Conservation (phyloP, 2,888 invertebrate species). For the Gymnocheta viridis region DNA sequence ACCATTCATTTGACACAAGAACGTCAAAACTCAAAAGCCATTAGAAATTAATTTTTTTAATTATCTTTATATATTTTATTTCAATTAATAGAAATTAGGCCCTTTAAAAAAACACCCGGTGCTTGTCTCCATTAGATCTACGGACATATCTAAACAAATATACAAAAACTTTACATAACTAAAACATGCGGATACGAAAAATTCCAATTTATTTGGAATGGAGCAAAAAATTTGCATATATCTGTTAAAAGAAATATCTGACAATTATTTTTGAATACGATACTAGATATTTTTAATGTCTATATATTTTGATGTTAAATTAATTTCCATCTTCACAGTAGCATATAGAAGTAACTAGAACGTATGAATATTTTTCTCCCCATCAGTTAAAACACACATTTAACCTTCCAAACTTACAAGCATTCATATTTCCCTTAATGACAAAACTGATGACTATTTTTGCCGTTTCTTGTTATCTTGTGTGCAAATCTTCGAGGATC, state of each 20-base stretch:
- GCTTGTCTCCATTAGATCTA: no score
- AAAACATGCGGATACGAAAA: neutral
- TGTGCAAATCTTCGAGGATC: conserved; percentile 57
- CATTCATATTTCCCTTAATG: conserved; percentile 48
- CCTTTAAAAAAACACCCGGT: no score
- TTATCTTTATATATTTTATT: no score
- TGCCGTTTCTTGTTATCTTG: conserved; percentile 52
- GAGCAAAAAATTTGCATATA: neutral
- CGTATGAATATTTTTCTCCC: neutral
- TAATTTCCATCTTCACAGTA: conserved; percentile 46
- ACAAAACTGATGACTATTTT: conserved; percentile 54
- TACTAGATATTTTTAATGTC: conserved; percentile 43
- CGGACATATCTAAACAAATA: no score
- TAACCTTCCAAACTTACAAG: conserved; percentile 23
- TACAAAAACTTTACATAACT: neutral
- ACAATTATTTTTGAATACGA: conserved; percentile 46
- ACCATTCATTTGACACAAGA: no score
- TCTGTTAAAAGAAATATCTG: conserved; percentile 17
- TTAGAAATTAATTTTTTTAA: no score
- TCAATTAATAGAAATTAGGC: no score
- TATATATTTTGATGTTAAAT: conserved; percentile 49
- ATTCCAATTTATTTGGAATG: neutral
- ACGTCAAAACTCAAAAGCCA: no score
- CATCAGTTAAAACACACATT: conserved; percentile 29
- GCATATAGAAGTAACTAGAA: neutral